A percentile compares a stretch with the other conserved stretches of the same genome.
These are phyloP conservation scores for Caenorhabditis zanzibari DNA, from an alignment of 2,888 invertebrate species.

Conservation along the genomic window DNA sequence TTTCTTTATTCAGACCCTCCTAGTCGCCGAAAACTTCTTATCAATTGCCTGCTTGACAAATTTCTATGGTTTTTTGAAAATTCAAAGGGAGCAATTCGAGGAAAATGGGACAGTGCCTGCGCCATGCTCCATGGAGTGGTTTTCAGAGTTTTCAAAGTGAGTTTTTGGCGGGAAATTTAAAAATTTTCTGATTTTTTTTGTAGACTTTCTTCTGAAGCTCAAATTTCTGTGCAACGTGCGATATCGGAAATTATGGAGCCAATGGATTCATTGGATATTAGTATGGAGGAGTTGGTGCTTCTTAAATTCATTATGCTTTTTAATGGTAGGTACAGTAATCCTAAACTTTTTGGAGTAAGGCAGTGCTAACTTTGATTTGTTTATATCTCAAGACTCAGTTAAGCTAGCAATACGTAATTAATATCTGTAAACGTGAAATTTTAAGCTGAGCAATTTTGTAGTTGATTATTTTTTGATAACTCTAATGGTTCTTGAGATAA, in stretches of 20 bases:
- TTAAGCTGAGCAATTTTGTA: no score
- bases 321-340: slow-evolving; percentile 25
- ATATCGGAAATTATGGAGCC: slow-evolving; percentile 48
- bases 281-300: slow-evolving; percentile 36
- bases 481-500: no score
- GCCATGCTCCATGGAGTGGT: slow-evolving; percentile 33
- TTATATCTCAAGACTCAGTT: background rate
- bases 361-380: background rate
- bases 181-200: slow-evolving; percentile 1
- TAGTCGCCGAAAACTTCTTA: slow-evolving; percentile 52
- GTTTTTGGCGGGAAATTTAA: slow-evolving; percentile 15
- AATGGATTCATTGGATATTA: slow-evolving; percentile 49
- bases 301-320: slow-evolving; percentile 54
- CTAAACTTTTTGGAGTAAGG: background rate
- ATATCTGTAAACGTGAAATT: no score
- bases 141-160: slow-evolving; percentile 37
- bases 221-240: slow-evolving; percentile 14
- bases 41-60: slow-evolving; percentile 26
- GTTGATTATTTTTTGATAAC: no score
- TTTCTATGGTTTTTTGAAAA: slow-evolving; percentile 43
- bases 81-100: slow-evolving; percentile 45
- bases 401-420: no score
- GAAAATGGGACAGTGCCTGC: slow-evolving; percentile 26
- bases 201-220: slow-evolving; percentile 24
- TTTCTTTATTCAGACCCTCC: slow-evolving; percentile 1